Base-by-base conservation (phyloP, 2,888 invertebrate genomes). In the Drosophila neonasuta region DNA sequence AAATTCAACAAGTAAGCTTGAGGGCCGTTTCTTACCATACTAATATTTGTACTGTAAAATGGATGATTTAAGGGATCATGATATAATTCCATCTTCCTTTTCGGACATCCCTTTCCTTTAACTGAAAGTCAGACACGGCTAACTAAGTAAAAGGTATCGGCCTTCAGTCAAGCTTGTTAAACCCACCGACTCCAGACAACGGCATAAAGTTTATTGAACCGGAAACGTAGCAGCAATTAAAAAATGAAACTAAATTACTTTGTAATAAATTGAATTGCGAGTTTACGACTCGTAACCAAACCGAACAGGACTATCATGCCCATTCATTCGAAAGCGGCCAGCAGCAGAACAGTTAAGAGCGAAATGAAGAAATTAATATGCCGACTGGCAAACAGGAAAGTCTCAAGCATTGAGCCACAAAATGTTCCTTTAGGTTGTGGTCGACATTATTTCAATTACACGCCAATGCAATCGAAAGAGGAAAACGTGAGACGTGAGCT, bases 351-450 rank as follows among this genome's bases (percentile, higher is more conserved):
- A 67, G 60, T 71, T 71, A 45, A 66, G 55, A 46, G 45, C 61
- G 41, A 69, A 77, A 79, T 77, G 70, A 77, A 73, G 68, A 64
- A 66, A 79, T 77, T 77, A 79, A 77, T 76, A 77, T 77, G 77
- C 79, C 54, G 49, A 54, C 51, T 36, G 44, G 68, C 71, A 66
- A 54, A 20, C 51, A 32, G 15, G 32, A 8, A 15, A 60, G 45
- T 42, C 58, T 49, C 41, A 48, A 41, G 34, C 39, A 68, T 51
- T 52, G 50, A 34, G 13, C 44, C 13, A 55, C 13, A 59, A 52
- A 36, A 36, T n/a, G 36, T 36, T 36, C 32, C 10, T 32, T 10
- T 10, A 32, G 32, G 42, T 55, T 15, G 39, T 41, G 48, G 65
- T 62, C 74, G 54, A 55, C 72, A 76, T 74, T 71, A 71, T 76